Evolutionary conservation across 2,797 vertebrate species (phyloP).

Genomic region (Smutsia gigantea): DNA sequence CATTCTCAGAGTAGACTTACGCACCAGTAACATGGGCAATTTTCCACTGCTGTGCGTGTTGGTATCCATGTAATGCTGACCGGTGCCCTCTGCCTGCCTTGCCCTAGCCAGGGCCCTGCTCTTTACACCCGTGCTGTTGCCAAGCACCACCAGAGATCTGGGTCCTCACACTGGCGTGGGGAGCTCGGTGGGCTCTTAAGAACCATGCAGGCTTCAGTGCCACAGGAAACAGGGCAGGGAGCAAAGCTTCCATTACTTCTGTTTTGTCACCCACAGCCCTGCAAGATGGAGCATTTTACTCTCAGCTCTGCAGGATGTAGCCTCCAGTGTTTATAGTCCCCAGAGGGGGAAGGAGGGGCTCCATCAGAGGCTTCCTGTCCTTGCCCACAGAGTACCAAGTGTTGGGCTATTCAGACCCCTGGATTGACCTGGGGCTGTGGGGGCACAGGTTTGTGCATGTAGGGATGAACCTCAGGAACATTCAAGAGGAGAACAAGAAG

Average conservation of each 20-base stretch:
- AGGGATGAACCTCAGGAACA: neutral
- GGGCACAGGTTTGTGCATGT: neutral
- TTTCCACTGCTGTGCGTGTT: neutral
- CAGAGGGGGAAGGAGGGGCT: constrained; percentile 1
- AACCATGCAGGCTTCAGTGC: neutral
- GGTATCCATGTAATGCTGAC: neutral
- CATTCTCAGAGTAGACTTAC: constrained; percentile 23
- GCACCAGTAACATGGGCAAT: neutral
- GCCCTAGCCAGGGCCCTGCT: neutral
- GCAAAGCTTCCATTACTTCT: neutral
- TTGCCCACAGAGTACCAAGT: constrained; percentile 58
- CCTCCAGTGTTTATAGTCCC: constrained; percentile 58
- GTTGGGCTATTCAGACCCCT: neutral
- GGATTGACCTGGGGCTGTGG: neutral
- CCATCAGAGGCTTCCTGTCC: constrained; percentile 61
- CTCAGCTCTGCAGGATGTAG: constrained; percentile 77
- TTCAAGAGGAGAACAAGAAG: neutral
- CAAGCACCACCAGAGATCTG: neutral
- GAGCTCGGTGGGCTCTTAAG: constrained; percentile 21
- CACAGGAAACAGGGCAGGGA: constrained; percentile 3
- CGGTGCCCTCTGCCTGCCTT: neutral
- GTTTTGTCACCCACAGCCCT: constrained; percentile 69
- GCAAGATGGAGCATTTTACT: constrained; percentile 70
- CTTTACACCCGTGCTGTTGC: constrained; percentile 2
- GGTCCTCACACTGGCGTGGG: constrained; percentile 53